A percentile compares a stretch with the other conserved stretches of the same genome.
Evolutionary conservation across 2,888 invertebrate genomes (phyloP).

Genomic region (Macaria liturata): DNA sequence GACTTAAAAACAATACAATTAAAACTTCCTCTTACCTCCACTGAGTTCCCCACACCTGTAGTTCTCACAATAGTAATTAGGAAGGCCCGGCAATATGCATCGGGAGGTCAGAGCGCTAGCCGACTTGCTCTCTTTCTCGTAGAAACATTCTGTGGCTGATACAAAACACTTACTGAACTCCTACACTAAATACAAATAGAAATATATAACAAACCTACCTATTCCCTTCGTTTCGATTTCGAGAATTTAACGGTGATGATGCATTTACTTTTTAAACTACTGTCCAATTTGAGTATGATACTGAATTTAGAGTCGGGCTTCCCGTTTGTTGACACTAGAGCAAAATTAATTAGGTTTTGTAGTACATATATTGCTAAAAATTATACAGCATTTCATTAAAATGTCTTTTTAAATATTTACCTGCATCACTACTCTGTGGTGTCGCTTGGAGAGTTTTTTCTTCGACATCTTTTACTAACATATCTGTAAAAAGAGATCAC

Average conservation of each 20-base stretch:
- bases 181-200: constrained; percentile 3
- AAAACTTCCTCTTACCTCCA: constrained; percentile 17
- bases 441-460: constrained; percentile 51
- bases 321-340: constrained; percentile 45
- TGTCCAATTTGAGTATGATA: constrained; percentile 60
- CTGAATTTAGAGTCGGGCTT: constrained; percentile 55
- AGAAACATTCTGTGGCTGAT: constrained; percentile 39
- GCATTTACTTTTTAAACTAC: constrained; percentile 51
- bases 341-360: constrained; percentile 43
- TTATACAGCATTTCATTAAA: neutral
- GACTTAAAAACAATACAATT: no score
- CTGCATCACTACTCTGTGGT: constrained; percentile 49
- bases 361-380: constrained; percentile 6
- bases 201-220: constrained; percentile 28
- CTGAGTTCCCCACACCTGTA: constrained; percentile 14
- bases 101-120: constrained; percentile 51
- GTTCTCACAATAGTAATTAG: constrained; percentile 23
- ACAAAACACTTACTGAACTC: constrained; percentile 21
- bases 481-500: constrained; percentile 43
- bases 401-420: constrained; percentile 33
- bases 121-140: constrained; percentile 37
- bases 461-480: constrained; percentile 43
- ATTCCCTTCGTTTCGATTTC: constrained; percentile 52
- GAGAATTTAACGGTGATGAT: constrained; percentile 56
- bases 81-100: constrained; percentile 44